Base-by-base conservation (phyloP, 1,140 invertebrate species). In the Heliconius hewitsoni region DNA sequence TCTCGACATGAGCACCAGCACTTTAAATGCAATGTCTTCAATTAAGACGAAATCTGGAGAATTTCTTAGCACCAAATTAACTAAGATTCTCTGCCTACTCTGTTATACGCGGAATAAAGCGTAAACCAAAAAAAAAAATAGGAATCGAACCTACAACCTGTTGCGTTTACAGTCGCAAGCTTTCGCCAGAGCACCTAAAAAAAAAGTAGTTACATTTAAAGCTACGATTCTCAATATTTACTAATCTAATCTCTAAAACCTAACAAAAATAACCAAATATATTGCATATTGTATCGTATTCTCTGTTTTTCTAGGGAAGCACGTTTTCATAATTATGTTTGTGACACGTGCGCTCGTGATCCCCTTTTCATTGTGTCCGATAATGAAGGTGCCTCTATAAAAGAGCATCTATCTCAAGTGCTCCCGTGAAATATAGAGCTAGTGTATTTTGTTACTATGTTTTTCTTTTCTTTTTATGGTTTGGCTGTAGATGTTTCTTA, bases 331-430 rank as follows among this genome's bases (percentile, higher is more conserved):
- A 80, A 80, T 80, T 80, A 76, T 80, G 71, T 80, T 80, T 80
- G 71, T 80, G 74, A 76, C 78, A 80, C 78, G 78, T 72, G 50
- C 73, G 74, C 73, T 77, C 74, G 74, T 77, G 79, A 80, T 76
- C 79, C 74, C 79, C 74, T 80, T 76, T 77, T 77, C 79, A 73
- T 80, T 80, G 79, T 80, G 79, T 80, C 74, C 79, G 79, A 80
- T 80, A 80, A 80, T 80, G 79, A 80, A 80, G 78, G 78, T 80
- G 78, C 78, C 66, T 71, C 73, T 75, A 80, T 76, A 80, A 72
- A 79, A 71, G 78, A 34, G 60, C 78, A 80, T 75, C 78, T 76
- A 80, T 80, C 78, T 80, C 78, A 46, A 80, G 73, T 19, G 34
- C 74, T 73, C 34, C 60, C n/a, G 23, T 71, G 70, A 71, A 71